These are phyloP conservation scores for Creontiades dilutus DNA, from an alignment of 2,888 invertebrate genomes.

Conservation along the genomic window DNA sequence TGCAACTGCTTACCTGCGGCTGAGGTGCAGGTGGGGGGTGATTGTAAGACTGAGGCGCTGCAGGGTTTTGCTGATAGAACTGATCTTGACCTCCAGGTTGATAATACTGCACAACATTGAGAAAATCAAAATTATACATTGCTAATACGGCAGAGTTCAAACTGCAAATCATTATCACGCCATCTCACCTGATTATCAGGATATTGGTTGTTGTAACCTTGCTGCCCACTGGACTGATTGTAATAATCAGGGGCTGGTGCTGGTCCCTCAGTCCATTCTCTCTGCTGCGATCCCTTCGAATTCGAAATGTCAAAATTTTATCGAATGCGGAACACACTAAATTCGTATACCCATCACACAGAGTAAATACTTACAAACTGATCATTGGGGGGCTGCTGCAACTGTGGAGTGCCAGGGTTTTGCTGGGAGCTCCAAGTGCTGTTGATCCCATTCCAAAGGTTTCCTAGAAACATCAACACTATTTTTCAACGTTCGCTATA, in stretches of 20 bases:
- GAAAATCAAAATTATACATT: neutral
- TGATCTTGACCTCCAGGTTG: slow-evolving; percentile 31
- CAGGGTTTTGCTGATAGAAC: slow-evolving; percentile 42
- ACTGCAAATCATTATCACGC: neutral
- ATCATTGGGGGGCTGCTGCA: slow-evolving; percentile 15
- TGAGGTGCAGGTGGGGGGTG: slow-evolving; percentile 37
- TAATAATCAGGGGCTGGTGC: slow-evolving; percentile 46
- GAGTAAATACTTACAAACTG: slow-evolving; percentile 42
- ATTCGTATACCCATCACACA: neutral
- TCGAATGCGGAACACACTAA: neutral
- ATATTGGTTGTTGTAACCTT: slow-evolving; percentile 54
- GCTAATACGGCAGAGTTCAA: neutral
- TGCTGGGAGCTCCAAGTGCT: slow-evolving; percentile 47
- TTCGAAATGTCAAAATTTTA: neutral
- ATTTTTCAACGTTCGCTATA: neutral
- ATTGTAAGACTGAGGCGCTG: slow-evolving; percentile 43
- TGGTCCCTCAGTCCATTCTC: slow-evolving; percentile 50
- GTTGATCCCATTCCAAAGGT: slow-evolving; percentile 55
- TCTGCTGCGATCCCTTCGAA: slow-evolving; percentile 29
- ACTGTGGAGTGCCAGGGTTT: slow-evolving; percentile 12
- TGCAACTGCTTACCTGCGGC: neutral
- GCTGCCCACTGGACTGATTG: neutral
- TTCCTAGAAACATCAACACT: neutral
- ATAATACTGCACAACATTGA: slow-evolving; percentile 21
- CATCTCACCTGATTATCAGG: slow-evolving; percentile 53